phyloP scores from a whole-genome alignment of 2,797 vertebrate genomes.

The Falco biarmicus region DNA sequence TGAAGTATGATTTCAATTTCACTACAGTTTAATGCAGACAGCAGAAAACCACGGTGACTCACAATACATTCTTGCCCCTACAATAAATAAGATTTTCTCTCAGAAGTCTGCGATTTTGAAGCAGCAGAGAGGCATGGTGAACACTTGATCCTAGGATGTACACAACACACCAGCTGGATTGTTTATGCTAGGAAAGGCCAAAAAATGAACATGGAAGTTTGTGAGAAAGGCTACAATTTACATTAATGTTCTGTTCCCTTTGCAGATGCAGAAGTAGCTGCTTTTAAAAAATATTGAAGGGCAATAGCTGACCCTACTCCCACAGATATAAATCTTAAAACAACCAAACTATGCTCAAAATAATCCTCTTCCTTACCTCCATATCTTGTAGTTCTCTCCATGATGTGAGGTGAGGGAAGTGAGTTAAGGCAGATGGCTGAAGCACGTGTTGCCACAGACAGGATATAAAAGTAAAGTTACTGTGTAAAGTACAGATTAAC shows the following conservation, averaged over 20 bases:
- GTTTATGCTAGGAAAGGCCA: neutral
- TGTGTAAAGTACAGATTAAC: neutral
- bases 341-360: neutral
- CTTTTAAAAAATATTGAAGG: neutral
- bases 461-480: neutral
- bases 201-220: neutral
- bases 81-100: slow-evolving; percentile 13
- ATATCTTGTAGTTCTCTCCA: neutral
- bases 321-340: neutral
- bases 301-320: neutral
- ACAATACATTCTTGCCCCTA: slow-evolving; percentile 30
- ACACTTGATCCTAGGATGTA: neutral
- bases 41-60: slow-evolving; percentile 57
- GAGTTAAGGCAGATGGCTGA: neutral
- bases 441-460: neutral
- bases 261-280: neutral
- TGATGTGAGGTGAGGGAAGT: neutral
- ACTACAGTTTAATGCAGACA: slow-evolving; percentile 46
- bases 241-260: neutral
- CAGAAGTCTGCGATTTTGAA: neutral
- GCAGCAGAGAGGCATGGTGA: neutral
- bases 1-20: slow-evolving; percentile 55
- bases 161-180: neutral
- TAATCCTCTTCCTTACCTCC: neutral
- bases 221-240: neutral